These are phyloP conservation scores for Lingula anatina DNA, from an alignment of 2,888 invertebrate species.

Conservation along the genomic window DNA sequence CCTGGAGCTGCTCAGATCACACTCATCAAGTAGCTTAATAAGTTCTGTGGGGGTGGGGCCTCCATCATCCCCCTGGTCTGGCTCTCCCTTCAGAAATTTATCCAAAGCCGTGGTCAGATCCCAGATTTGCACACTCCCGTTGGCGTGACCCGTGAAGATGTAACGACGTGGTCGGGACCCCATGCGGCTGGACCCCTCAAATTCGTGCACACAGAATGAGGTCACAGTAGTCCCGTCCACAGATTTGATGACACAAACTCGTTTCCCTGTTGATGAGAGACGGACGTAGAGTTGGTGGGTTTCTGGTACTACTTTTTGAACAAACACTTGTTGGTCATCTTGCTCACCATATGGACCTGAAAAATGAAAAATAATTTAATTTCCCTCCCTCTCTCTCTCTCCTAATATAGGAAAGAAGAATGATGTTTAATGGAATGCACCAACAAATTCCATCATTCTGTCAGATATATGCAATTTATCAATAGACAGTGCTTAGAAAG, in stretches of 20 bases:
- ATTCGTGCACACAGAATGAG: conserved; percentile 94
- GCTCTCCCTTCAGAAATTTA: conserved; percentile 51
- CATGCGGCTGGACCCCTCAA: conserved; percentile 92
- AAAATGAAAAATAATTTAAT: conserved; percentile 3
- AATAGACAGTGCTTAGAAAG: too few species aligned
- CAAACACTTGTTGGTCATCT: conserved; percentile 95
- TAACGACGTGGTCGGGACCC: conserved; percentile 76
- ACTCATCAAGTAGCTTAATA: conserved; percentile 84
- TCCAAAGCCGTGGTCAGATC: conserved; percentile 94
- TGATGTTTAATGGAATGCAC: too few species aligned
- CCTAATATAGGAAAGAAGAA: too few species aligned
- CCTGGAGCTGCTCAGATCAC: conserved; percentile 80
- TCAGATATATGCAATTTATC: too few species aligned
- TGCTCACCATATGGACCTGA: conserved; percentile 86
- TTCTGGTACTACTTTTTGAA: conserved; percentile 96
- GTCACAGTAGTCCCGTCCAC: conserved; percentile 91
- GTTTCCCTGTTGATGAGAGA: conserved; percentile 90
- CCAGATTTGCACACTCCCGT: conserved; percentile 70
- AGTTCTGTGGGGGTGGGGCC: conserved; percentile 92
- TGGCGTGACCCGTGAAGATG: conserved; percentile 50
- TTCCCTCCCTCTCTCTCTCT: too few species aligned
- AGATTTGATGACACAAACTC: conserved; percentile 89
- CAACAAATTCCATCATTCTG: too few species aligned
- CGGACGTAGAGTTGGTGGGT: conserved; percentile 92
- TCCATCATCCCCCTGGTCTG: conserved; percentile 55